Base-by-base conservation (phyloP, 2,113 vertebrate genomes). In the Athene cunicularia region DNA sequence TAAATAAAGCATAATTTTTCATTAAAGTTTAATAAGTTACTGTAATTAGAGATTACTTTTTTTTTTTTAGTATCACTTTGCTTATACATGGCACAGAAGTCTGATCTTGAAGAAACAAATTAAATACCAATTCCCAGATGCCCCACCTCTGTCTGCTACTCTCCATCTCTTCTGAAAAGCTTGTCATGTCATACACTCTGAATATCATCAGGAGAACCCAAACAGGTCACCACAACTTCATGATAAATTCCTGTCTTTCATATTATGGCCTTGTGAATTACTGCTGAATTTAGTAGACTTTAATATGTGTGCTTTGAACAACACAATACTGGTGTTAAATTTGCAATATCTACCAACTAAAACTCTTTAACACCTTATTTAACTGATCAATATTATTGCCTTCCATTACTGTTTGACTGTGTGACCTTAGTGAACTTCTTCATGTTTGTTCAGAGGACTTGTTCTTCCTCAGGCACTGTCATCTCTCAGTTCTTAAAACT, bases 11-110 rank as follows among this genome's bases (percentile, higher is more conserved):
- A 67, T 56, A 26, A 35, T 53, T 81, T 80, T 94, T 74, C 68
- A 63, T 39, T 81, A 4, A 63, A 62, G 4, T 87, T 91, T 89
- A 74, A 39, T 71, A 80, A 59, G 37, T 67, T 89, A 52, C 67
- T 95, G 32, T 71, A 86, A 96, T 96, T 86, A 93, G n/a, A 63
- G 30, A 75, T 87, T 33, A 73, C 19, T 63, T n/a, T 33, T 41
- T 39, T 39, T 39, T 39, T 85, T 86, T 96, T 86, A 84, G 84
- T 52, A 89, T 33, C 15, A 63, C 7, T 87, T 93, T 87, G 32
- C 49, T 91, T 23, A 43, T 75, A 67, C 55, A 71, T 18, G 19
- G 23, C 49, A 87, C 5, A 0, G 35, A 73, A 70, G 20, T 53
- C 35, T 74, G 41, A 74, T 79, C 43, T 35, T 63, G 43, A 76